Percentiles rank a stretch among this genome's conserved stretches.
Conservation (phyloP, 2,797 vertebrate genomes). For the Parotocinclus haroldoi region DNA sequence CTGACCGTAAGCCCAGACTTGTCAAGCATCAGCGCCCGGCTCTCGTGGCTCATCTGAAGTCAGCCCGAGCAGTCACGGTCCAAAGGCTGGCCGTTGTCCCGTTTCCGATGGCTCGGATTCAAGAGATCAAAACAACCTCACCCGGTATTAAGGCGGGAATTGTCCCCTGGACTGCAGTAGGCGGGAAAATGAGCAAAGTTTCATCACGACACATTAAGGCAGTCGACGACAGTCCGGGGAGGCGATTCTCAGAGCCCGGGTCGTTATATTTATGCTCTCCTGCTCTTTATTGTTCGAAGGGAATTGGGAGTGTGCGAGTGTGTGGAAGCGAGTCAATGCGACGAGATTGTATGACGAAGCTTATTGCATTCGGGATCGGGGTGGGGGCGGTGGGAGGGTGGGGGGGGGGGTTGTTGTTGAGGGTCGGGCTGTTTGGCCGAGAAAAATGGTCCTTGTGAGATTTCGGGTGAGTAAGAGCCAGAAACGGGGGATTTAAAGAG, state of each 20-base stretch:
- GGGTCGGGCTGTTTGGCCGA: no score
- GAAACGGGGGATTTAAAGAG: no score
- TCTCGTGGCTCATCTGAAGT: no score
- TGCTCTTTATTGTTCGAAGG: constrained; percentile 43
- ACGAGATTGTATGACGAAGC: constrained; percentile 14
- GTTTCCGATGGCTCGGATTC: no score
- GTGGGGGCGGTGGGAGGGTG: no score
- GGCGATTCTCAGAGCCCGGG: constrained; percentile 21
- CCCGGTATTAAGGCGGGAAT: constrained; percentile 44
- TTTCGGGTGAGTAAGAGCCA: no score
- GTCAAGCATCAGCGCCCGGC: no score
- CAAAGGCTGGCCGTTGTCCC: no score
- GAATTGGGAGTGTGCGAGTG: constrained; percentile 13
- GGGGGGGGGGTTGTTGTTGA: no score
- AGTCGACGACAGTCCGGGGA: constrained; percentile 41
- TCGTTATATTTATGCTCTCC: constrained; percentile 36
- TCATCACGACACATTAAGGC: constrained; percentile 40
- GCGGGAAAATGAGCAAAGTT: constrained; percentile 45
- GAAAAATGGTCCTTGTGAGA: no score
- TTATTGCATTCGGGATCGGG: constrained; percentile 31
- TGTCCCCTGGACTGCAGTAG: constrained; percentile 49
- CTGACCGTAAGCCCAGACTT: no score
- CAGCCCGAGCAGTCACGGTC: no score
- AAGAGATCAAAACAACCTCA: constrained; percentile 13
- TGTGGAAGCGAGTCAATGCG: constrained; percentile 33